Percentiles rank a stretch among this genome's conserved stretches.
phyloP scores from a whole-genome alignment of 2,797 vertebrate species.

The Cirrhinus molitorella region DNA sequence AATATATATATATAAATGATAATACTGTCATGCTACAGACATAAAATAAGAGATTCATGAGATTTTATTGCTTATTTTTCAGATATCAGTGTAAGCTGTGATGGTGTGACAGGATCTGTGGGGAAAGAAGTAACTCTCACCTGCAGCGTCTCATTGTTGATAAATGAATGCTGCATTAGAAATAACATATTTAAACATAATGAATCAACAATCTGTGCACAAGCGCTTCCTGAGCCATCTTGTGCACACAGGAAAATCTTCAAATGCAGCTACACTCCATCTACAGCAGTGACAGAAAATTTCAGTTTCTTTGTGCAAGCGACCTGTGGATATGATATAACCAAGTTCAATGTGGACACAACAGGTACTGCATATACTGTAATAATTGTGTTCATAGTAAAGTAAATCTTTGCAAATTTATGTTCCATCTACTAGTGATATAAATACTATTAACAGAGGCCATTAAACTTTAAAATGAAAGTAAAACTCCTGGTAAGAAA shows the following conservation, averaged over 20 bases:
- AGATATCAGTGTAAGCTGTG: neutral
- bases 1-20: no score
- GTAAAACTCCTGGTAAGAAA: neutral
- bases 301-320: neutral
- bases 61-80: neutral
- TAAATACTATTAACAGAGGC: neutral
- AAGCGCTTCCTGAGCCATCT: rapidly evolving
- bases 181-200: rapidly evolving
- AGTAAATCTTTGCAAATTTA: neutral
- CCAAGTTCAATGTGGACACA: neutral
- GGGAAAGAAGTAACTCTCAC: neutral
- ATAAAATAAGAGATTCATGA: no score
- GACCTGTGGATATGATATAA: rapidly evolving
- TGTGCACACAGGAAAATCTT: neutral
- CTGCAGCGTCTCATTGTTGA: neutral
- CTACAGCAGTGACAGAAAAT: neutral
- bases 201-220: rapidly evolving
- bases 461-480: neutral
- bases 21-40: no score
- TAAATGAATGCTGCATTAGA: rapidly evolving
- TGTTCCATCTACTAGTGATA: neutral
- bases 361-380: neutral
- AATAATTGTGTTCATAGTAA: neutral
- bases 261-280: neutral
- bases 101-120: neutral